phyloP scores from a whole-genome alignment of 2,113 vertebrate species.

The Acrocephalus kingi region DNA sequence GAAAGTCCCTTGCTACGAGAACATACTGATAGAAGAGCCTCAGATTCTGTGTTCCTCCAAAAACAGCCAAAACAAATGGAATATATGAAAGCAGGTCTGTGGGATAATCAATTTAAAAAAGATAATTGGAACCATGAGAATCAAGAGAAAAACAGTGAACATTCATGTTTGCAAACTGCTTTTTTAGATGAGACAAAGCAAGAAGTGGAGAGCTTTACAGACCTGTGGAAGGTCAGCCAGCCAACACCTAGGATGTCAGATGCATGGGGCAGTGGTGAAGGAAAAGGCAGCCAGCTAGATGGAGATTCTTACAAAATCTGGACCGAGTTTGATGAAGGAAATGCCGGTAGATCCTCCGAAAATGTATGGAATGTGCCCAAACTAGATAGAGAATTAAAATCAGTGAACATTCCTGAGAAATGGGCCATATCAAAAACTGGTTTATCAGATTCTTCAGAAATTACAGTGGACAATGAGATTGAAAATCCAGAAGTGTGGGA shows the following conservation, averaged over 20 bases:
- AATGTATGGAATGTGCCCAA: constrained; percentile 61
- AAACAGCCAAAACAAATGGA: constrained; percentile 51
- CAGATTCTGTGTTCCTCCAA: constrained; percentile 72
- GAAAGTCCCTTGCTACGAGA: constrained; percentile 19
- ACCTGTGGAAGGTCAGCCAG: constrained; percentile 59
- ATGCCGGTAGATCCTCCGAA: constrained; percentile 16
- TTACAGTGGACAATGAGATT: neutral
- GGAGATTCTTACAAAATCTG: constrained; percentile 45
- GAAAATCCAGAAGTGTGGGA: constrained; percentile 48
- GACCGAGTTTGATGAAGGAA: constrained; percentile 48
- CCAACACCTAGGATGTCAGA: constrained; percentile 20
- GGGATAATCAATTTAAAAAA: constrained; percentile 56
- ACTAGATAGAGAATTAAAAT: constrained; percentile 2
- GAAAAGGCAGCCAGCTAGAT: neutral
- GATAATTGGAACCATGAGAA: neutral
- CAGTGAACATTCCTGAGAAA: constrained; percentile 25
- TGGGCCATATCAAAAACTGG: constrained; percentile 55
- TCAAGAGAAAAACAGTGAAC: constrained; percentile 22
- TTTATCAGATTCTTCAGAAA: constrained; percentile 61
- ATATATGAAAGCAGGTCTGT: constrained; percentile 48
- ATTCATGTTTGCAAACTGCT: neutral
- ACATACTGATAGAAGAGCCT: constrained; percentile 66
- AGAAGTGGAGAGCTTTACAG: constrained; percentile 58
- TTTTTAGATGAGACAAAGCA: constrained; percentile 53
- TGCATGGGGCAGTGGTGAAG: constrained; percentile 51